Conservation (phyloP, 2,113 vertebrate genomes). For the Bos javanicus region DNA sequence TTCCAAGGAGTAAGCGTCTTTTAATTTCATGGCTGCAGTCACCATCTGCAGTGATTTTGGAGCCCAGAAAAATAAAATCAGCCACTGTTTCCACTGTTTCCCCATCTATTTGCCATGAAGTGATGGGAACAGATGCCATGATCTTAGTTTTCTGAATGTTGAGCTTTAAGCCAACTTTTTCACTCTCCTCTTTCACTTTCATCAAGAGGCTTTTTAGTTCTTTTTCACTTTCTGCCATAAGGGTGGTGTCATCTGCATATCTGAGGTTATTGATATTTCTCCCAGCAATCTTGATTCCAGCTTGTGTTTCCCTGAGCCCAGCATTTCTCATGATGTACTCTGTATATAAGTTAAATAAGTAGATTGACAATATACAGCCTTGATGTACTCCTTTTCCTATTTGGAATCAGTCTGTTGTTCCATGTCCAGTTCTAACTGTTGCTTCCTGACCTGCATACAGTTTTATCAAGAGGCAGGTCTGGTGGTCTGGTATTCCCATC, state of each 20-base stretch:
- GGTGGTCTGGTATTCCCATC: neutral
- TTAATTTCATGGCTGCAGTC: no score
- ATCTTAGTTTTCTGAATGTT: no score
- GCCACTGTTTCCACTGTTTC: no score
- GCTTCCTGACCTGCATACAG: neutral
- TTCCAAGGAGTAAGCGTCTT: no score
- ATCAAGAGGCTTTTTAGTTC: neutral
- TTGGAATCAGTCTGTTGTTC: neutral
- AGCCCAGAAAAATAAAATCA: no score
- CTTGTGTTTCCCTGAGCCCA: neutral
- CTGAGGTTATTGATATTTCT: neutral
- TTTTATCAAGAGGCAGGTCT: neutral
- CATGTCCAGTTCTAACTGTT: neutral
- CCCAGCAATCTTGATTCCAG: neutral
- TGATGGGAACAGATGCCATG: no score
- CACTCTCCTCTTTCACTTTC: no score
- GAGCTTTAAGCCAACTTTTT: no score
- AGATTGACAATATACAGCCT: neutral
- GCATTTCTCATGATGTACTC: neutral
- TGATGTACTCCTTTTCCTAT: neutral
- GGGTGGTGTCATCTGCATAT: neutral
- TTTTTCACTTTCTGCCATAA: neutral
- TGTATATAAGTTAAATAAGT: neutral
- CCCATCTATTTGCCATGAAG: no score
- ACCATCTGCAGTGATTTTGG: no score